Base-by-base conservation (phyloP, 2,113 vertebrate species). In the Onychostoma macrolepis region DNA sequence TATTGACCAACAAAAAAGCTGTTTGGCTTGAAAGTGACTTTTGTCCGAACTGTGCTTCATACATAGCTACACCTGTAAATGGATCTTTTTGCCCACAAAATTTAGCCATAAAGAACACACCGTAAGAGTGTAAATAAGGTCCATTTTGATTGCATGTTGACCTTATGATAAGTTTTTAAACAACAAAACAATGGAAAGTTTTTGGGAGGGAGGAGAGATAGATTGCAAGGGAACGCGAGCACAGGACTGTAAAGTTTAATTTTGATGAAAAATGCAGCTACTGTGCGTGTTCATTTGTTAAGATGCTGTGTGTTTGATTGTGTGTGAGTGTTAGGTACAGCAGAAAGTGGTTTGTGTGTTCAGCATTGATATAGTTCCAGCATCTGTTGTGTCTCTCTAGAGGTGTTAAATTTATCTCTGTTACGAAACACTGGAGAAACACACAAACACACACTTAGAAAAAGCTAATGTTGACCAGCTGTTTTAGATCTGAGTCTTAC, bases 371-470 rank as follows among this genome's bases (percentile, higher is more conserved):
- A 69, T 83, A 48, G 41, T 33, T 83, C 63, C 26, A 50, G 28
- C 80, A 83, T 83, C 9, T 83, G 80, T 48, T 83, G 61, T 69
- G 63, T 69, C 63, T 83, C 63, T 67, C 26, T 48, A 11, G 80
- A 71, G 80, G 41, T 82, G 61, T 71, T 83, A 83, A 33, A 69
- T 83, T 48, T 81, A 81, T 81, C 61, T 69, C 63, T 71, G 43
- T 69, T 71, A 71, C 6, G 10, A 48, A 83, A 71, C 38, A 33
- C 19, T 19, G 53, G 30, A 80, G 53, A 61, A 80, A 56, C 77
- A 36, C 50, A 65, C 77, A 80, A 24, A 80, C 33, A 63, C 21
- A 45, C 33, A 80, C 33, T 41, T 28, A 30, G 38, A 11, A 28
- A 67, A 69, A 83, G 26, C 1, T 26, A 1, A 30, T 69, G 41